Percentiles rank a stretch among this genome's conserved stretches.
Conservation (phyloP, 2,113 vertebrate species). For the Microcebus ravelobensis region DNA sequence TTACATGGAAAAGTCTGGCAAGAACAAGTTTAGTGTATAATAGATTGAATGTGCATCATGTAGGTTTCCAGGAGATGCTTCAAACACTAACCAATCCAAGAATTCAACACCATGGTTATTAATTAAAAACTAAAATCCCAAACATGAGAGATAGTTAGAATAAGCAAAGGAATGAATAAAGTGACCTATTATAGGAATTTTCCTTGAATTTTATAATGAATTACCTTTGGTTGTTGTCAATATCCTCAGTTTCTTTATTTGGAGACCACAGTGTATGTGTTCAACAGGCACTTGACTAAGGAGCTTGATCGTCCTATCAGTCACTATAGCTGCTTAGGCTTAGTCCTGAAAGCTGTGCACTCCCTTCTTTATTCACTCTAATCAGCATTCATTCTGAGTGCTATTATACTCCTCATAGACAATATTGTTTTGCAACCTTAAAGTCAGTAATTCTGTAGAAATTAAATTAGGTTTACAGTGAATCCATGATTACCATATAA, state of each 20-base stretch:
- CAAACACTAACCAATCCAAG: not conserved
- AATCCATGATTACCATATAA: slow-evolving; percentile 75
- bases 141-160: not conserved
- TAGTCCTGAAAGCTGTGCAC: slow-evolving; percentile 15
- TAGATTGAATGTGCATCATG: not conserved
- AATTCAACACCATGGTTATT: slow-evolving; percentile 11
- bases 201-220: slow-evolving; percentile 11
- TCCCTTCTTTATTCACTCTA: slow-evolving; percentile 60
- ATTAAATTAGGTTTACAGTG: slow-evolving; percentile 77
- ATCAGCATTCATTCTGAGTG: slow-evolving; percentile 56
- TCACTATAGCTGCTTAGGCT: slow-evolving; percentile 45
- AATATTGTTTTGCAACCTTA: slow-evolving; percentile 67
- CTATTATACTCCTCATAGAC: slow-evolving; percentile 59
- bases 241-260: not conserved
- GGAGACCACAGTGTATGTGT: not conserved
- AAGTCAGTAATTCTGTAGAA: slow-evolving; percentile 74
- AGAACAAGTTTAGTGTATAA: not conserved
- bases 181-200: not conserved
- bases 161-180: not conserved
- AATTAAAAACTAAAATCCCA: slow-evolving; percentile 44
- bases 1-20: not conserved
- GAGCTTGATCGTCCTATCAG: not conserved
- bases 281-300: slow-evolving; percentile 4
- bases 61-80: slow-evolving; percentile 2
- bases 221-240: not conserved